Evolutionary conservation across 1,140 invertebrate genomes (phyloP).

Genomic region (Meteorus sp.): DNA sequence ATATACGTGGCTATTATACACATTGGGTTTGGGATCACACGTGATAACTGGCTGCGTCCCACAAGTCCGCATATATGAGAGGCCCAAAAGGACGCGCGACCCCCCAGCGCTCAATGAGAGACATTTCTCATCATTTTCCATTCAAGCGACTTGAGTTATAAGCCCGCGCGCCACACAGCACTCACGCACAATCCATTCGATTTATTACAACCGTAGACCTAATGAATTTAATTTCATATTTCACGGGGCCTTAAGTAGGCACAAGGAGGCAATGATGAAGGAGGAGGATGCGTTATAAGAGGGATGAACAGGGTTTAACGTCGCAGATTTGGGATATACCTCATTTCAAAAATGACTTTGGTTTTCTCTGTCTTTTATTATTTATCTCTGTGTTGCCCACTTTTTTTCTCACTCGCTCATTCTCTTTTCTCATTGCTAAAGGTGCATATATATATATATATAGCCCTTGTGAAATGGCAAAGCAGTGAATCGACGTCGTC

Average conservation of each 20-base stretch:
- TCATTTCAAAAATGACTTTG: background rate
- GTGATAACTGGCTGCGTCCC: constrained; percentile 21
- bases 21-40: background rate
- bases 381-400: background rate
- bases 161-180: constrained; percentile 38
- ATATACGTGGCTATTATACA: background rate
- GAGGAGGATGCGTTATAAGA: constrained; percentile 1
- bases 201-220: constrained; percentile 56
- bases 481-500: constrained; percentile 24
- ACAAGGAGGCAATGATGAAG: constrained; percentile 24
- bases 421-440: constrained; percentile 19
- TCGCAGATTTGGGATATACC: constrained; percentile 6
- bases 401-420: constrained; percentile 18
- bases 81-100: constrained; percentile 46
- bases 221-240: constrained; percentile 60
- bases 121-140: constrained; percentile 60
- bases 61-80: no score
- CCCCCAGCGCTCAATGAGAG: constrained; percentile 57
- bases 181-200: constrained; percentile 54
- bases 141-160: constrained; percentile 56
- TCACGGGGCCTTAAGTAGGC: constrained; percentile 54
- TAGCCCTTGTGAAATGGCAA: constrained; percentile 14
- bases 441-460: constrained; percentile 2
- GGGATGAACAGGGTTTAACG: constrained; percentile 9
- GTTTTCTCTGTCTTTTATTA: constrained; percentile 7